A percentile compares a stretch with the other conserved stretches of the same genome.
phyloP scores from a whole-genome alignment of 2,113 vertebrate genomes.

The Bagarius yarrelli region DNA sequence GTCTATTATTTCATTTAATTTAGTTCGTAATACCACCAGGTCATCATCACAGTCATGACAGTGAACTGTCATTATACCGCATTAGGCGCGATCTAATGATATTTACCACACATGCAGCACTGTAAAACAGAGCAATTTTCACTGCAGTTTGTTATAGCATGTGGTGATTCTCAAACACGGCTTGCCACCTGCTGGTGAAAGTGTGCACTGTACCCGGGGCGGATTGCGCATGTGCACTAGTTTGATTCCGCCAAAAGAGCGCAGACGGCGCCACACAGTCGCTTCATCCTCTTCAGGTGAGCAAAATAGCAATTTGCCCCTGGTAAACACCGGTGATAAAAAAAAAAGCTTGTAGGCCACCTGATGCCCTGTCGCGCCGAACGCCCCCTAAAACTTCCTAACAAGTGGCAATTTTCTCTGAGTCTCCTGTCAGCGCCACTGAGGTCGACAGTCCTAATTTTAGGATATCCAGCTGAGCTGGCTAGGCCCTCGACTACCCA shows the following conservation, averaged over 20 bases:
- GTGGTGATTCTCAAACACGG: not conserved
- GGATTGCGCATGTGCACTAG: constrained; percentile 3
- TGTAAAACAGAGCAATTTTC: not conserved
- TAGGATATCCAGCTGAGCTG: constrained; percentile 10
- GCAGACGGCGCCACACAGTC: constrained; percentile 67
- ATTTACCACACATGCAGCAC: not conserved
- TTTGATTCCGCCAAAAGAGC: constrained; percentile 52
- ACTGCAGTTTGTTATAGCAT: not conserved
- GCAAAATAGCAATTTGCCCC: constrained; percentile 78
- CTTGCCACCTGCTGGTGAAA: constrained; percentile 43
- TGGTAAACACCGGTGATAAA: constrained; percentile 66
- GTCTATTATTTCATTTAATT: not conserved
- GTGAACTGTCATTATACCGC: not conserved
- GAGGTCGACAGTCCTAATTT: constrained; percentile 43
- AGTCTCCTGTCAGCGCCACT: constrained; percentile 43
- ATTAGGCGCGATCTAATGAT: not conserved
- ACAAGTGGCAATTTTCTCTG: constrained; percentile 52
- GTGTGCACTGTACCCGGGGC: constrained; percentile 7
- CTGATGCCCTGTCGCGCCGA: constrained; percentile 63
- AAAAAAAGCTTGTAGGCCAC: constrained; percentile 62
- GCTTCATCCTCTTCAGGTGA: constrained; percentile 64
- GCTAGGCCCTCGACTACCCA: constrained; percentile 1
- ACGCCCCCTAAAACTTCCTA: constrained; percentile 60
- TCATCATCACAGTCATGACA: not conserved
- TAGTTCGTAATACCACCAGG: not conserved